Percentiles rank a stretch among this genome's conserved stretches.
phyloP scores from a whole-genome alignment of 2,113 vertebrate genomes.

The Thamnophis sirtalis region DNA sequence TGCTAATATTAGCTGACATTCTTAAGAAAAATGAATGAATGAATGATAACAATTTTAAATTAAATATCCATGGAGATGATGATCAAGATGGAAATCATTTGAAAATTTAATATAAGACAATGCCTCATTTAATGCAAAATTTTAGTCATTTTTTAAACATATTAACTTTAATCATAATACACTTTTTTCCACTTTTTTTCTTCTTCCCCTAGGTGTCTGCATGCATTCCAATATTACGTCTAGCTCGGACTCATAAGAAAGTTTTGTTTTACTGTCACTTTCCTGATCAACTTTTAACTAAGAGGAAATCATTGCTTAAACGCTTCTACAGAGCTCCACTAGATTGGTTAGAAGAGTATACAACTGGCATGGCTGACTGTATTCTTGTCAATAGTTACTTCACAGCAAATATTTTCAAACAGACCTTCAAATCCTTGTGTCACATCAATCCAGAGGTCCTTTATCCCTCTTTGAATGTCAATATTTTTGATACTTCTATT shows the following conservation, averaged over 20 bases:
- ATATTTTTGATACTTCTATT: conserved; percentile 74
- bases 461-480: conserved; percentile 88
- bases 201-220: conserved; percentile 82
- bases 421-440: conserved; percentile 82
- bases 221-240: conserved; percentile 87
- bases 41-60: background rate
- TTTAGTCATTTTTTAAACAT: fast-evolving
- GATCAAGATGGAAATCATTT: background rate
- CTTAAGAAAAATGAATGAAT: background rate
- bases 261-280: conserved; percentile 98
- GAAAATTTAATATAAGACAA: background rate
- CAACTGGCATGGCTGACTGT: conserved; percentile 94
- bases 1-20: background rate
- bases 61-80: background rate
- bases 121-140: background rate
- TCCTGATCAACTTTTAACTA: conserved; percentile 89
- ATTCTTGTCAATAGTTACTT: conserved; percentile 93
- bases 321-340: conserved; percentile 84
- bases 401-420: conserved; percentile 84
- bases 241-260: conserved; percentile 85
- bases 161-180: fast-evolving
- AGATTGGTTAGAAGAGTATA: conserved; percentile 90
- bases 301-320: conserved; percentile 80
- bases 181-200: background rate
- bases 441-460: conserved; percentile 81